Base-by-base conservation (phyloP, 2,113 vertebrate species). In the Odontesthes bonariensis region DNA sequence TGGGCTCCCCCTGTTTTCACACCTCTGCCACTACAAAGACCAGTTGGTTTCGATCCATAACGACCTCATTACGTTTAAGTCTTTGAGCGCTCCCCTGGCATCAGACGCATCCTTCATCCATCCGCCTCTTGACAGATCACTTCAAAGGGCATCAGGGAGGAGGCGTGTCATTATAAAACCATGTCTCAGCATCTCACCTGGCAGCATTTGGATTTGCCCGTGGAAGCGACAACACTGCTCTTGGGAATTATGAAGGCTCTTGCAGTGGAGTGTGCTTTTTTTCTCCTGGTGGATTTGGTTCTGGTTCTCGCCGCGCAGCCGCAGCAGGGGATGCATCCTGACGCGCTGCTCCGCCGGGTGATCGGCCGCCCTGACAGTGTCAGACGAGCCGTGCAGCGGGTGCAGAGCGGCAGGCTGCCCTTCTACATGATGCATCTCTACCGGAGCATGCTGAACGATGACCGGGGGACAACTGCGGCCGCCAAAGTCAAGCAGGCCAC, bases 341-440 rank as follows among this genome's bases (percentile, higher is more conserved):
- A 80, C 71, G 35, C 76, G 0, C 61, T 73, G 38, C 59, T 84
- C 60, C 82, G 62, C 12, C 76, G 69, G 42, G 75, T 27, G 59
- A 27, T 22, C 13, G 51, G 14, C 47, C 59, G 22, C 8, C 16
- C 46, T 51, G 20, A 32, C 40, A 71, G 68, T 11, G 74, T 66
- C 44, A 73, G 68, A 40, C 75, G 54, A 65, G 13, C 55, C 6
- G 52, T 19, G 6, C 72, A 73, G 19, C 61, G 49, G 64, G 73
- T 75, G 20, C 74, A 79, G 14, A 17, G 16, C n/a, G 71, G 33
- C 75, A 69, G 78, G 4, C 90, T 93, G 66, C 94, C 94, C 6
- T 74, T 86, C 62, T 94, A 95, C 91, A 96, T 96, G 95, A 93
- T 96, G 92, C 95, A 95, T 73, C 92, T 96, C 6, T 96, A 96